Evolutionary conservation across 2,797 vertebrate species (phyloP), one percentile per base, ranked within the genome.

Genomic region (Capromys pilorides): DNA sequence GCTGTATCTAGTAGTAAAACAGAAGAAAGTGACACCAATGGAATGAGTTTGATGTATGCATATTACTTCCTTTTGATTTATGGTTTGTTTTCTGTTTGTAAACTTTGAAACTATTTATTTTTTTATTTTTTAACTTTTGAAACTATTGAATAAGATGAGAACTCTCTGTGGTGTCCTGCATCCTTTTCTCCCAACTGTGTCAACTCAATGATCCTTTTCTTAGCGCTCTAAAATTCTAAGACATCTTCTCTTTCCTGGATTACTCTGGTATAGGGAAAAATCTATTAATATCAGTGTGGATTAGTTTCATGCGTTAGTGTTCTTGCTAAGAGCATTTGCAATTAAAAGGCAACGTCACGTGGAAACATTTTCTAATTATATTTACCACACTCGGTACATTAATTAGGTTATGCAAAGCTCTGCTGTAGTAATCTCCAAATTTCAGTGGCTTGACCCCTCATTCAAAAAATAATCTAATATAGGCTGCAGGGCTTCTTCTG

Each of bases 1-100:
- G 86, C 22, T 94, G 82, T 91, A 81, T 86, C 75, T 86, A 93
- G 49, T 78, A 93, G 80, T 77, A 88, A 93, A 96, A 88, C 28
- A 91, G 64, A 95, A 96, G 33, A 13, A 80, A 92, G 66, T 8
- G 54, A 4, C 9, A 78, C 62, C n/a, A 66, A 73, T 41, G 39
- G 78, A 89, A 59, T 64, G 61, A 94, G 28, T n/a, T 26, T 69
- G 18, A 8, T 88, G 36, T 87, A 61, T 93, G 26, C n/a, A 59
- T 69, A 66, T 73, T 88, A 91, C 87, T 89, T 82, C 51, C 26
- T 92, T 94, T 85, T 49, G 49, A 69, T 5, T 81, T 94, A 61
- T 51, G 59, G 66, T 90, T 94, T 92, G 4, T 75, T 90, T 96
- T 81, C 26, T 62, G 82, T 87, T 94, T 67, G 51, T 78, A 90